Base-by-base conservation (phyloP, 2,888 invertebrate species). In the Pharmacophagus antenor region DNA sequence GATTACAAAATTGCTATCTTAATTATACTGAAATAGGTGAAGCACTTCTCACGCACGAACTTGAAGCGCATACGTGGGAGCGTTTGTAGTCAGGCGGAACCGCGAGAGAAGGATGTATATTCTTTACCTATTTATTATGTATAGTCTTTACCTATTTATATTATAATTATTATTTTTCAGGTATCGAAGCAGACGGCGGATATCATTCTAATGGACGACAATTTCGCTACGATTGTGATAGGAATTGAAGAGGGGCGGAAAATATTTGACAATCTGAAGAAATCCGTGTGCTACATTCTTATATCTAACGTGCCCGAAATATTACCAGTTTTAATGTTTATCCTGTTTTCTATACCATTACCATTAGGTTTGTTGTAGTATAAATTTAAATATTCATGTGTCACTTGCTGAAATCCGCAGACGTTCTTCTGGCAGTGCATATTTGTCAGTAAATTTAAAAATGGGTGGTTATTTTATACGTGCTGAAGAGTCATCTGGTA, bases 181-280 rank as follows among this genome's bases (percentile, higher is more conserved):
- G 89, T 94, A 10, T 95, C 95, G 6, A 96, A 97, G 84, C 96
- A 97, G 80, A 96, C 97, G 0, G 97, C 97, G 7, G 97, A 97
- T 76, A 96, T 97, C 92, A 96, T 97, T 74, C 85, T 97, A 62
- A 91, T 97, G 83, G 97, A 97, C 71, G 97, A 97, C 74, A 97
- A 97, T 82, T 97, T 97, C 74, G 95, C 96, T 0, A 96, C 96
- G 0, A 96, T 97, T 62, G 96, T 97, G 0, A 94, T 93, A 2
- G 97, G 96, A 50, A 95, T 97, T 18, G 96, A 97, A 77, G 95
- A 95, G 77, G 95, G 95, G n/a, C 91, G 95, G 53, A 91, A 95
- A 69, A 96, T 96, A 79, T 96, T 95, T 76, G 96, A 96, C 78
- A 96, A 96, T 78, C 82, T 96, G 68, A 96, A 96, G 79, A 96